Conservation (phyloP, 2,113 vertebrate species). For the Plecturocebus donacophilus region DNA sequence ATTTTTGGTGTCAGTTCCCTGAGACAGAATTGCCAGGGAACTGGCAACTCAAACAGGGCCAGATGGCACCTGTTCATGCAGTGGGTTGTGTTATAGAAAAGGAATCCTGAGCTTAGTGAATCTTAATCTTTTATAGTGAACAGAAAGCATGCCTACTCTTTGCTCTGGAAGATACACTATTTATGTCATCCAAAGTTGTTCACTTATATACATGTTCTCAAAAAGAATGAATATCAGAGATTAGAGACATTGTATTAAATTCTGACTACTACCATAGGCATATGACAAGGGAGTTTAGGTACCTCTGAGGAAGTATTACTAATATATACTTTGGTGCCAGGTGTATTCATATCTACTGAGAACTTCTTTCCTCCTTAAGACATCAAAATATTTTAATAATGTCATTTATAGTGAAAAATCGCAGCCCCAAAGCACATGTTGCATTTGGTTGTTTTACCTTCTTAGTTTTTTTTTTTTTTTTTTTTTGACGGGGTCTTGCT, state of each 20-base stretch:
- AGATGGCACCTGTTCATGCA: background rate
- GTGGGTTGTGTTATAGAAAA: background rate
- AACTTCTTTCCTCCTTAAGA: background rate
- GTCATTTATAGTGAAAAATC: background rate
- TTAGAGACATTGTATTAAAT: background rate
- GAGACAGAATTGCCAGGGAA: background rate
- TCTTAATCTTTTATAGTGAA: background rate
- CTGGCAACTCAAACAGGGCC: background rate
- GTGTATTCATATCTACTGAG: background rate
- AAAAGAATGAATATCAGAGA: background rate
- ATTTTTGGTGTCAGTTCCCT: background rate
- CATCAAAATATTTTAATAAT: background rate
- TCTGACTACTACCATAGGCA: background rate
- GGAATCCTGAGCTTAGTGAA: background rate
- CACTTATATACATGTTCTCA: background rate
- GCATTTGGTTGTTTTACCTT: background rate
- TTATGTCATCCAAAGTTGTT: background rate
- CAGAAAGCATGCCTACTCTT: background rate
- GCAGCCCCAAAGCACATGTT: background rate
- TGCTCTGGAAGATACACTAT: background rate
- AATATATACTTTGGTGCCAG: background rate
- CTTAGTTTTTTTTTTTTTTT: background rate
- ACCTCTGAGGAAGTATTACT: background rate
- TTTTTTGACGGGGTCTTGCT: too few species aligned
- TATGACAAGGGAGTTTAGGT: background rate